A percentile compares a stretch with the other conserved stretches of the same genome.
phyloP scores from a whole-genome alignment of 2,888 invertebrate species.

The Teleogryllus oceanicus region DNA sequence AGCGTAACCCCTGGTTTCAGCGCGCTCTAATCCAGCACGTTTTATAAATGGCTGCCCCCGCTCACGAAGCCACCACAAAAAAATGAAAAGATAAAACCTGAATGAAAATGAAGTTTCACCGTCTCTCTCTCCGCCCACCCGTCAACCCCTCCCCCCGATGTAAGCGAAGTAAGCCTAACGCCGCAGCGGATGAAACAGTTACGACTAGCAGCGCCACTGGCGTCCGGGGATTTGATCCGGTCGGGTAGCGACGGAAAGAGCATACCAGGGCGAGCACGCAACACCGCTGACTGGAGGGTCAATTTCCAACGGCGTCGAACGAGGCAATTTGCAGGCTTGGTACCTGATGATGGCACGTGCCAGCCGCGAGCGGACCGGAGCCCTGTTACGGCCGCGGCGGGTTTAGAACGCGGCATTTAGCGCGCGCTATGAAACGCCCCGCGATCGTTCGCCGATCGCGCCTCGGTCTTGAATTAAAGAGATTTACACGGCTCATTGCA shows the following conservation, averaged over 20 bases:
- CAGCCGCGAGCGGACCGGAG: background rate
- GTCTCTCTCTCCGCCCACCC: too few relatives aligned
- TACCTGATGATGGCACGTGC: background rate
- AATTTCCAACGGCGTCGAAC: background rate
- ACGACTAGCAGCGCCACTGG: background rate
- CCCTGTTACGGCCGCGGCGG: background rate
- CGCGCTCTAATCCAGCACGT: background rate
- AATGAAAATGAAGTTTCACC: background rate
- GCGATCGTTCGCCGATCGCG: background rate
- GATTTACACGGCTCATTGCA: background rate
- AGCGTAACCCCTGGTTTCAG: background rate
- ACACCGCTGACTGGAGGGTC: background rate
- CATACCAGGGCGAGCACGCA: background rate
- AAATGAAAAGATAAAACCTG: background rate
- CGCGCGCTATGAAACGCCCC: background rate
- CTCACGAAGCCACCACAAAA: background rate
- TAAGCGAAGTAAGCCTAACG: background rate
- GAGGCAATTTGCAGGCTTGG: background rate
- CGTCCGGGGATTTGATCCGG: background rate
- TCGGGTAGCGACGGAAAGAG: background rate
- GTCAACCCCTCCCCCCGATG: background rate
- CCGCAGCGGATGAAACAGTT: background rate
- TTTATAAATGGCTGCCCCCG: slow-evolving; percentile 6
- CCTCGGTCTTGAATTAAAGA: background rate
- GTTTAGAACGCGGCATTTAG: background rate